These are phyloP conservation scores for Dorcus parallelipipedus DNA, from an alignment of 2,888 invertebrate species.

Conservation along the genomic window DNA sequence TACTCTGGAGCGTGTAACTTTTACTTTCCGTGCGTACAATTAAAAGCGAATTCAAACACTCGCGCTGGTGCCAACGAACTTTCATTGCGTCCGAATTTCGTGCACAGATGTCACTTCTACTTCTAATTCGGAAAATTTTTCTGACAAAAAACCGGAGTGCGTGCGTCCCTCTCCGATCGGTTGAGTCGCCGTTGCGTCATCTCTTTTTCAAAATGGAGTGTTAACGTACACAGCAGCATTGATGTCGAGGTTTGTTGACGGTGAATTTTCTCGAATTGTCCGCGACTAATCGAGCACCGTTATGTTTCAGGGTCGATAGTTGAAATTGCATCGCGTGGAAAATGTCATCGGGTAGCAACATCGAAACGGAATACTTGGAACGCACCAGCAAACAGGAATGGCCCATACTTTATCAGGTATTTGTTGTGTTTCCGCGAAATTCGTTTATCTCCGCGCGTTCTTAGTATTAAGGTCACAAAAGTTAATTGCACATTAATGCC, in stretches of 20 bases:
- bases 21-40: no score
- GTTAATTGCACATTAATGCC: slow-evolving; percentile 7
- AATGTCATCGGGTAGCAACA: slow-evolving; percentile 47
- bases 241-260: slow-evolving; percentile 24
- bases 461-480: slow-evolving; percentile 10
- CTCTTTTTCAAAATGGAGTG: slow-evolving; percentile 42
- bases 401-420: slow-evolving; percentile 70
- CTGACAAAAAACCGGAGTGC: no score
- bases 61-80: no score
- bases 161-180: no score
- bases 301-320: slow-evolving; percentile 16
- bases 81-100: no score
- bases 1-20: no score
- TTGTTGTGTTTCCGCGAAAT: slow-evolving; percentile 3
- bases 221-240: slow-evolving; percentile 25
- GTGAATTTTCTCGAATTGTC: slow-evolving; percentile 9
- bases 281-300: slow-evolving; percentile 9
- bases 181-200: slow-evolving; percentile 9
- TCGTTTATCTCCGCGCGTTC: slow-evolving; percentile 1
- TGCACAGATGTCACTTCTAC: no score
- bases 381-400: slow-evolving; percentile 68
- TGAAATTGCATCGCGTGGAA: slow-evolving; percentile 10
- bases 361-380: slow-evolving; percentile 72
- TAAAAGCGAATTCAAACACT: no score
- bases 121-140: no score